Conservation (phyloP, 2,888 invertebrate species). For the Eupithecia tripunctaria region DNA sequence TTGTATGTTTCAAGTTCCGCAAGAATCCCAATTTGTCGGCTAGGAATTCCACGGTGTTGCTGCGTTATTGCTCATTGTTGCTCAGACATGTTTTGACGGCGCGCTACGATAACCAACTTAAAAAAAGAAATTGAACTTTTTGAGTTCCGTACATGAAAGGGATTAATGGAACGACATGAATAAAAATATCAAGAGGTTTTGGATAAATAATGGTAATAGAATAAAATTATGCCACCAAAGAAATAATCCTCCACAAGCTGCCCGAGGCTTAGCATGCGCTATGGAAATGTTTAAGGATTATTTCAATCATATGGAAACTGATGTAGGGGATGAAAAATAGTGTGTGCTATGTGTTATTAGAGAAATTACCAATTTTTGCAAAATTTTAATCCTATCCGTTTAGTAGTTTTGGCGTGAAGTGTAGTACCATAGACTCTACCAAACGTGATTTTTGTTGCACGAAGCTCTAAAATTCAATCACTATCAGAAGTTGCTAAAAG, state of each 20-base stretch:
- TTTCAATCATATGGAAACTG: no score
- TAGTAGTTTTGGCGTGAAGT: background rate
- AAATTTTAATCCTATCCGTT: background rate
- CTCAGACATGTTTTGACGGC: conserved; percentile 49
- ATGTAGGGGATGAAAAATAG: no score
- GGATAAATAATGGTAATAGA: background rate
- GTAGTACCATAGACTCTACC: background rate
- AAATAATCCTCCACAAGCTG: background rate
- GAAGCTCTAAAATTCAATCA: background rate
- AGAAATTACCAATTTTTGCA: no score
- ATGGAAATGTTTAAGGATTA: no score
- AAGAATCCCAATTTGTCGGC: conserved; percentile 40
- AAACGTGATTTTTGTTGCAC: background rate
- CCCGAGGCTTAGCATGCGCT: no score
- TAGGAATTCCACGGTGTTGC: conserved; percentile 35
- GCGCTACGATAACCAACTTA: background rate
- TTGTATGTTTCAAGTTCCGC: conserved; percentile 26
- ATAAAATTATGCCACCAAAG: background rate
- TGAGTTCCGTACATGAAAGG: background rate
- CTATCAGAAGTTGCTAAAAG: background rate
- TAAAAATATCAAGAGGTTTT: background rate
- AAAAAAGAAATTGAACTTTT: background rate
- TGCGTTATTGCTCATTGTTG: conserved; percentile 50
- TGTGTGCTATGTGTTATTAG: no score
- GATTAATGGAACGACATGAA: background rate